Base-by-base conservation (phyloP, 1,140 invertebrate species). In the Mya arenaria region DNA sequence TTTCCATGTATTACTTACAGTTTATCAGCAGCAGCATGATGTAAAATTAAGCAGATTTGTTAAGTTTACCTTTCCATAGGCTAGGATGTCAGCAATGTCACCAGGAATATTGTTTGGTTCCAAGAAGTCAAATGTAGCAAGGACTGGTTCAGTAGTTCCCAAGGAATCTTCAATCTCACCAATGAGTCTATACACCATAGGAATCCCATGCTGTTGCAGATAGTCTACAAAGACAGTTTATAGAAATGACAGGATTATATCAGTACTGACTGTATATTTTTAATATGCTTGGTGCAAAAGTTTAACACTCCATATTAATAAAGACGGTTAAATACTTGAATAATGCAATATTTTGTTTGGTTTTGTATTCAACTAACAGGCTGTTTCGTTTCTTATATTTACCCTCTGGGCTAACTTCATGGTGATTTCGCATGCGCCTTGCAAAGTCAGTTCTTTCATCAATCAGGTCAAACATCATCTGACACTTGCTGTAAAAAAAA, bases 121-220 rank as follows among this genome's bases (percentile, higher is more conserved):
- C 30, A 74, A 37, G 13, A 60, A 58, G 5, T 23, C 4, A 25
- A 74, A 74, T 5, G 52, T 17, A 58, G 13, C 5, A 2, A 74
- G 32, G 6, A 74, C 72, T 32, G 72, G 52, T 32, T 17, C 17
- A 8, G 17, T 15, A n/a, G 30, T 74, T 8, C 52, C 25, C 13
- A 74, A 74, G 30, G 72, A 25, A 74, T 60, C 52, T 28, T 74
- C 52, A n/a, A 74, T 60, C 72, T 74, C 72, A 4, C n/a, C 4
- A 4, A 74, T 39, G 4, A 74, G 52, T 34, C 28, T 37, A 36
- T 37, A 66, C 5, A 74, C 34, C 19, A 74, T n/a, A 8, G 72
- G 72, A 23, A 58, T 39, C 15, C 72, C 72, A 66, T 66, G 23
- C 17, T 5, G 19, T 25, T 23, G 25, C 19, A 66, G 34, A 66